Evolutionary conservation across 1,140 invertebrate genomes (phyloP).

Genomic region (Pachyrhynchus sulphureomaculatus): DNA sequence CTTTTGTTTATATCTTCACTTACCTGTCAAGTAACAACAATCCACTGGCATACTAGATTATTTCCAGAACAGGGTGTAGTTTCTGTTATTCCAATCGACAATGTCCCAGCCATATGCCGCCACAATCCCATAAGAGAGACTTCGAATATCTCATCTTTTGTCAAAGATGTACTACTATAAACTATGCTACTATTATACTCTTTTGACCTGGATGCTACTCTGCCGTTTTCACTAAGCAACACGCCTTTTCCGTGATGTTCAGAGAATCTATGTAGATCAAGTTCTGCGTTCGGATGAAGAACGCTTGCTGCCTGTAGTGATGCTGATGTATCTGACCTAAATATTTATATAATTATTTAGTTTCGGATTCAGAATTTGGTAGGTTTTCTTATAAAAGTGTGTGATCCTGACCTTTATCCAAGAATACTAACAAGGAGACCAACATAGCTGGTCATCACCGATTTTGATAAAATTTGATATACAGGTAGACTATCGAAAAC

Average conservation of each 20-base stretch:
- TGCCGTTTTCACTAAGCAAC: slow-evolving; percentile 65
- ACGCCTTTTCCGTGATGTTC: slow-evolving; percentile 77
- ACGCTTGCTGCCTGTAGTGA: slow-evolving; percentile 45
- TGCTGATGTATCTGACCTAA: slow-evolving; percentile 46
- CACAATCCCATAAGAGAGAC: slow-evolving; percentile 64
- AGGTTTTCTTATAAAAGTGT: too few species aligned
- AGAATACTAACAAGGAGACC: too few species aligned
- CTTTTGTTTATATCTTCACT: too few species aligned
- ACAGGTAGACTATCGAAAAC: too few species aligned
- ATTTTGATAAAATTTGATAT: too few species aligned
- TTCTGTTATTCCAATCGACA: slow-evolving; percentile 76
- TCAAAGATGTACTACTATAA: slow-evolving; percentile 71
- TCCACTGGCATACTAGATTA: slow-evolving; percentile 58
- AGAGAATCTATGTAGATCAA: slow-evolving; percentile 54
- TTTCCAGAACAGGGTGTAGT: slow-evolving; percentile 60
- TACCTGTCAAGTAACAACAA: slow-evolving; percentile 68
- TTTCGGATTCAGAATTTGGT: too few species aligned
- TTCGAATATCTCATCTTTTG: slow-evolving; percentile 74
- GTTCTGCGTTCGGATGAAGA: slow-evolving; percentile 40
- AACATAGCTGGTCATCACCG: too few species aligned
- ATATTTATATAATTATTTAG: too few species aligned
- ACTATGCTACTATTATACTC: slow-evolving; percentile 71
- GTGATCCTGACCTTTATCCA: too few species aligned
- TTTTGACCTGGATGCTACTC: slow-evolving; percentile 63
- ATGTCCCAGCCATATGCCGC: slow-evolving; percentile 70